These are phyloP conservation scores for Ivindomyrus marchei DNA, from an alignment of 2,113 vertebrate species.

Conservation along the genomic window DNA sequence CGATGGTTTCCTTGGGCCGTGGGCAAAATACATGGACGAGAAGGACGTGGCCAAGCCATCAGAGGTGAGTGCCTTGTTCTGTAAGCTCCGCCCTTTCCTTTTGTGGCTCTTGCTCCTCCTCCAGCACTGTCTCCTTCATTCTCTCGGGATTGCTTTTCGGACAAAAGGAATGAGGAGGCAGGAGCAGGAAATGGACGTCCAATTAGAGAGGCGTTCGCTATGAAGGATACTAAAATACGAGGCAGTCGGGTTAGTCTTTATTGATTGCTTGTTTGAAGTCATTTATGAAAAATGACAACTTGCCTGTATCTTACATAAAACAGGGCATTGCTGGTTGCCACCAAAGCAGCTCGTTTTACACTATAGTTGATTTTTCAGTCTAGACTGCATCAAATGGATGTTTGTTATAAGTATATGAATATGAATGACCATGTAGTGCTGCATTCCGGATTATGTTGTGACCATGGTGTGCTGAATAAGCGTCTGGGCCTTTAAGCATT, in stretches of 20 bases:
- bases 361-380: neutral
- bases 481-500: neutral
- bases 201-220: neutral
- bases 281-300: neutral
- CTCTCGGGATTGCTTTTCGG: neutral
- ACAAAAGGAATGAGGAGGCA: neutral
- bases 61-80: conserved; percentile 65
- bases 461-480: neutral
- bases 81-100: neutral
- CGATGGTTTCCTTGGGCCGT: conserved; percentile 87
- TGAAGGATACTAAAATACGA: neutral
- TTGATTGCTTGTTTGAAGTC: neutral
- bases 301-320: neutral
- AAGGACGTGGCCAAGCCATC: conserved; percentile 88
- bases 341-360: neutral
- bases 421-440: neutral
- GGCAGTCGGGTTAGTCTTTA: neutral
- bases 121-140: neutral
- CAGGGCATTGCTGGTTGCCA: neutral
- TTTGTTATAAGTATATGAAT: neutral
- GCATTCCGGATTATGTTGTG: neutral
- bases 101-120: neutral
- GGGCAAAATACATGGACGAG: conserved; percentile 95
- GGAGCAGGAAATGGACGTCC: neutral
- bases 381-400: neutral